Conservation (phyloP, 2,888 invertebrate genomes). For the Drosophila hamatofila region DNA sequence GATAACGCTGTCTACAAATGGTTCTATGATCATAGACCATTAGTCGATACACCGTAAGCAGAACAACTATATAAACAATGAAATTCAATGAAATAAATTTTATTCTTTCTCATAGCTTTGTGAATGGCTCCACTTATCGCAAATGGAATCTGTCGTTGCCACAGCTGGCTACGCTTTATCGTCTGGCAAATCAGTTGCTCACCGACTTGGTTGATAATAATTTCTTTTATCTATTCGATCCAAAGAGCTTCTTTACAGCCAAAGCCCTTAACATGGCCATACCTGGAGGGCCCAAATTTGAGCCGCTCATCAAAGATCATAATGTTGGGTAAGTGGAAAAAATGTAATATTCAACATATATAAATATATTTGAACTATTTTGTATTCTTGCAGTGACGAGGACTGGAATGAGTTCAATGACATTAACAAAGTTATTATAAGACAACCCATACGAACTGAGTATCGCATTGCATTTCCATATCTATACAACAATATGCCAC, state of each 20-base stretch:
- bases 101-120: constrained; percentile 87
- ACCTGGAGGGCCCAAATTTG: constrained; percentile 99
- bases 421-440: constrained; percentile 99
- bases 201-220: constrained; percentile 99
- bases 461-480: constrained; percentile 99
- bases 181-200: constrained; percentile 98
- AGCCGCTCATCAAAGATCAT: constrained; percentile 99
- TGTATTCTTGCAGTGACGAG: constrained; percentile 91
- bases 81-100: not conserved
- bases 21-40: constrained; percentile 99
- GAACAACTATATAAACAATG: not conserved
- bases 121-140: constrained; percentile 98
- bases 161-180: constrained; percentile 98
- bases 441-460: constrained; percentile 99
- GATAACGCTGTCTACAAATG: constrained; percentile 95
- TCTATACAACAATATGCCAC: constrained; percentile 99
- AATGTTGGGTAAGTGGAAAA: constrained; percentile 91
- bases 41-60: constrained; percentile 93
- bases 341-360: not conserved
- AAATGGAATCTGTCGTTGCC: constrained; percentile 98
- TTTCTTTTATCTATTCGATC: constrained; percentile 99
- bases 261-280: constrained; percentile 99
- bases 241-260: constrained; percentile 99
- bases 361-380: not conserved
- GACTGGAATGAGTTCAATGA: constrained; percentile 99